Percentiles rank a stretch among this genome's conserved stretches.
Evolutionary conservation across 2,113 vertebrate species (phyloP).

Genomic region (Casuarius casuarius): DNA sequence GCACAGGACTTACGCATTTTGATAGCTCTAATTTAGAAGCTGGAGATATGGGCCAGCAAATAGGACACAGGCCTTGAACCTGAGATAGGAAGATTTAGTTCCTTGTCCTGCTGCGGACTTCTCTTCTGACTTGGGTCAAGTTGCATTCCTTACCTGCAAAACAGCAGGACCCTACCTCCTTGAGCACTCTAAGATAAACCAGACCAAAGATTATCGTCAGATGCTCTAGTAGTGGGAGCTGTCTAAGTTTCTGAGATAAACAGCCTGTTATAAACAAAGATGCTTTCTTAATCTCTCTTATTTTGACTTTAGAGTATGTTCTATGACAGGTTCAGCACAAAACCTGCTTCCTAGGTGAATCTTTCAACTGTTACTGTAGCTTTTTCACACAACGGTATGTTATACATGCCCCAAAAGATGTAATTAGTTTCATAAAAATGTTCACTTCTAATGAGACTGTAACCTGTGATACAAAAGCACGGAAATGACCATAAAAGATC

Average conservation of each 20-base stretch:
- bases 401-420: not conserved
- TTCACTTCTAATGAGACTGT: not conserved
- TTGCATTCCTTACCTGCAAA: not conserved
- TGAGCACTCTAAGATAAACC: not conserved
- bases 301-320: not conserved
- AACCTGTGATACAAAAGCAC: not conserved
- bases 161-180: not conserved
- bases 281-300: not conserved
- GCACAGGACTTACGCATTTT: not conserved
- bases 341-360: not conserved
- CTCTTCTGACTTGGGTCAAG: not conserved
- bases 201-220: rapidly evolving
- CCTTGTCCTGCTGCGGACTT: not conserved
- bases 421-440: not conserved
- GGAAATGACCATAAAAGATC: not conserved
- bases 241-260: not conserved
- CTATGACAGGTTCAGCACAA: not conserved
- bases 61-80: not conserved
- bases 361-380: not conserved
- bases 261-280: not conserved
- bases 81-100: not conserved
- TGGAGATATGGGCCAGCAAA: not conserved
- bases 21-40: not conserved
- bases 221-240: not conserved
- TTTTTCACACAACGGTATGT: not conserved